Evolutionary conservation across 2,797 vertebrate genomes (phyloP).

Genomic region (Pseudochaenichthys georgianus): DNA sequence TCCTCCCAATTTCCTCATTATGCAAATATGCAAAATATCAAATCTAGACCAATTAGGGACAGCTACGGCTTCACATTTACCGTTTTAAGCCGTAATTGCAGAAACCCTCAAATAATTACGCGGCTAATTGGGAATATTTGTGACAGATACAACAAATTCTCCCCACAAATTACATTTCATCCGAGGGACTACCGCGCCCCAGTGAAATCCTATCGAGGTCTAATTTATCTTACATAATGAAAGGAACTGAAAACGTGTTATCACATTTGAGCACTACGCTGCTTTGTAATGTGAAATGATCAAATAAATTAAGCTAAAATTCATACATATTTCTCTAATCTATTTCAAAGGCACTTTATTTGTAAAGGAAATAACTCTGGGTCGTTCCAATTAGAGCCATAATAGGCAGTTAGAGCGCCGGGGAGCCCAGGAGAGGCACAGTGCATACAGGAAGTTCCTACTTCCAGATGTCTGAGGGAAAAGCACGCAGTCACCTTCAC

Average conservation of each 20-base stretch:
- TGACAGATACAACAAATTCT: conserved; percentile 99
- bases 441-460: conserved; percentile 36
- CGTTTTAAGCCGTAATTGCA: conserved; percentile 99
- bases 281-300: conserved; percentile 99
- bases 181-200: conserved; percentile 93
- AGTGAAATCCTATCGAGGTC: conserved; percentile 94
- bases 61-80: conserved; percentile 99
- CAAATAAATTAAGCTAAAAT: conserved; percentile 98
- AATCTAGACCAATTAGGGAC: conserved; percentile 99
- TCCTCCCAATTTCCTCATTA: conserved; percentile 99
- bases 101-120: conserved; percentile 99
- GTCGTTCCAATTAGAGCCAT: conserved; percentile 85
- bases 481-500: conserved; percentile 71
- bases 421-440: conserved; percentile 45
- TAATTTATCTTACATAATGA: conserved; percentile 99
- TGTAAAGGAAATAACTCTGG: conserved; percentile 89
- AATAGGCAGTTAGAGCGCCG: conserved; percentile 73
- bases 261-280: conserved; percentile 97
- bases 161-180: conserved; percentile 98
- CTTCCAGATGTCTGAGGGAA: conserved; percentile 45
- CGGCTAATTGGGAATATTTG: conserved; percentile 99
- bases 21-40: conserved; percentile 99
- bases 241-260: conserved; percentile 98
- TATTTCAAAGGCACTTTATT: conserved; percentile 92
- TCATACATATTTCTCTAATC: conserved; percentile 98